Evolutionary conservation across 1,140 invertebrate species (phyloP).

Genomic region (Nasonia vitripennis): DNA sequence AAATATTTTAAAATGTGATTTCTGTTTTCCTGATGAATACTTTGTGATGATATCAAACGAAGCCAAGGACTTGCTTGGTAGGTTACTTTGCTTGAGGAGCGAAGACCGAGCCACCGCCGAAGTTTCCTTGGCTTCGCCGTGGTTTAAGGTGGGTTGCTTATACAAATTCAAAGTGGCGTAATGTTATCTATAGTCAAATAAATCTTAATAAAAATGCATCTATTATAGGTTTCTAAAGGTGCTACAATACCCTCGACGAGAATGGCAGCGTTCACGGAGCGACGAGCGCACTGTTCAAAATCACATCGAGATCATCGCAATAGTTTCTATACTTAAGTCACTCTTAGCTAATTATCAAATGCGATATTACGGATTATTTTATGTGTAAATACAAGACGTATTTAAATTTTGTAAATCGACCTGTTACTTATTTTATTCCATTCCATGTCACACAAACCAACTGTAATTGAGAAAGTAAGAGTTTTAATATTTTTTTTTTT

Average conservation of each 20-base stretch:
- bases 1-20: conserved; percentile 89
- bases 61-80: conserved; percentile 81
- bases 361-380: conserved; percentile 42
- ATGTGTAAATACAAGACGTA: conserved; percentile 50
- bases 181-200: not conserved
- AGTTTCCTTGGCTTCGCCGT: conserved; percentile 76
- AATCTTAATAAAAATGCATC: conserved; percentile 29
- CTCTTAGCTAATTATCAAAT: conserved; percentile 43
- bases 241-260: conserved; percentile 70
- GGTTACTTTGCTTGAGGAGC: conserved; percentile 79
- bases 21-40: conserved; percentile 88
- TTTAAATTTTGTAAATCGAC: conserved; percentile 53
- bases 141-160: conserved; percentile 75
- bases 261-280: conserved; percentile 72
- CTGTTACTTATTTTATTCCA: conserved; percentile 53
- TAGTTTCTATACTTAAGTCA: conserved; percentile 67
- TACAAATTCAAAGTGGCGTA: not conserved
- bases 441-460: conserved; percentile 46
- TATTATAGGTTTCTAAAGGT: conserved; percentile 66
- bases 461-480: conserved; percentile 25
- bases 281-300: conserved; percentile 70
- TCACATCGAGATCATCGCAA: conserved; percentile 70
- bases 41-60: conserved; percentile 83
- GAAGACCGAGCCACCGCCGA: conserved; percentile 76
- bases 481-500: conserved; percentile 16